These are phyloP conservation scores for Sebastes schlegelii DNA, from an alignment of 2,113 vertebrate species.

Conservation along the genomic window DNA sequence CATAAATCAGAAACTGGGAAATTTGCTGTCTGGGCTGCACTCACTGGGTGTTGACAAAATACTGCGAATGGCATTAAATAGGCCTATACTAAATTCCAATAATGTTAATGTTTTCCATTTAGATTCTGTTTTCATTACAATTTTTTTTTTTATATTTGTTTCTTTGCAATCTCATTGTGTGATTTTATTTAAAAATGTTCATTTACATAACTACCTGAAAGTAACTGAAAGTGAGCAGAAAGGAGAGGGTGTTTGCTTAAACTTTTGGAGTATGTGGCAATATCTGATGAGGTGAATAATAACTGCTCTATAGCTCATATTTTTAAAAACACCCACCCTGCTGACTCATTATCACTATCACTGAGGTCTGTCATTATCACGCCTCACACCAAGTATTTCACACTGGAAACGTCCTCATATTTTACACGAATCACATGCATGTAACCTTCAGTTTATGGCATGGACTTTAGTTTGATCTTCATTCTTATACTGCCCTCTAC, in stretches of 20 bases:
- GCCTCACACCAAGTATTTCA: background rate
- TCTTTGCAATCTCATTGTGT: background rate
- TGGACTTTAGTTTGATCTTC: constrained; percentile 1
- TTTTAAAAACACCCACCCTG: background rate
- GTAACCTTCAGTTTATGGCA: background rate
- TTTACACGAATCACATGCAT: background rate
- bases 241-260: background rate
- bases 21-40: background rate
- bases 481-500: constrained; percentile 71
- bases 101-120: background rate
- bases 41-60: background rate
- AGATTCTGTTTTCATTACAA: background rate
- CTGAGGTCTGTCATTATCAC: background rate
- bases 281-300: background rate
- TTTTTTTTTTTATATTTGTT: background rate
- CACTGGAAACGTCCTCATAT: background rate
- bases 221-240: background rate
- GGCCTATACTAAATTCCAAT: background rate
- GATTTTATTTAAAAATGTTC: background rate
- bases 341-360: background rate
- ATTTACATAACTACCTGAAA: background rate
- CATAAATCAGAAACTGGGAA: constrained; percentile 18
- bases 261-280: background rate
- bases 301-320: background rate
- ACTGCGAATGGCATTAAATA: background rate